Percentiles rank a stretch among this genome's conserved stretches.
Evolutionary conservation across 1,140 invertebrate species (phyloP).

Genomic region (Agraylea sexmaculata): DNA sequence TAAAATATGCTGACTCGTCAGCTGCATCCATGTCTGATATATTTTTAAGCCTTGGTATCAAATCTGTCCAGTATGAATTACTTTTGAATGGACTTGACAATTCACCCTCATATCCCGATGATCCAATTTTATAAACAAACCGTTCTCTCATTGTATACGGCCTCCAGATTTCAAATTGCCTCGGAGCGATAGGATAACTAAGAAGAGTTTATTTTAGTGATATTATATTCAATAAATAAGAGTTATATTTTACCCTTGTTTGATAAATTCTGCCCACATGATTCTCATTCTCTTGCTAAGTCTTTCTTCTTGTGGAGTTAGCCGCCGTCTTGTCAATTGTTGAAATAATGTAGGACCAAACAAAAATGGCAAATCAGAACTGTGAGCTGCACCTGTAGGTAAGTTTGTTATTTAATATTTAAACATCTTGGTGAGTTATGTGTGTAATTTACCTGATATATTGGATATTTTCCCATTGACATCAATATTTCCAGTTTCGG

Average conservation of each 20-base stretch:
- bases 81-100: no score
- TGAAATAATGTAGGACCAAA: constrained; percentile 52
- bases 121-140: no score
- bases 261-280: constrained; percentile 48
- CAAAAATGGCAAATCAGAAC: constrained; percentile 49
- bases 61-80: no score
- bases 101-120: no score
- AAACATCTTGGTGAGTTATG: constrained; percentile 10
- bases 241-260: constrained; percentile 42
- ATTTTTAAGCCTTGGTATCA: no score
- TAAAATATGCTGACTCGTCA: no score
- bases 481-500: constrained; percentile 30
- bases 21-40: no score
- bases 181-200: no score
- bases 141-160: no score
- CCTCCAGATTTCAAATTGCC: no score
- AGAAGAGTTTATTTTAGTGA: constrained; percentile 5
- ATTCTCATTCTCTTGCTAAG: constrained; percentile 44
- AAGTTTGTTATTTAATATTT: constrained; percentile 7
- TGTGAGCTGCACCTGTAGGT: constrained; percentile 43
- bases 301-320: constrained; percentile 43
- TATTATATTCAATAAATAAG: constrained; percentile 5
- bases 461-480: constrained; percentile 34
- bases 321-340: constrained; percentile 43
- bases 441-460: constrained; percentile 26